phyloP scores from a whole-genome alignment of 2,113 vertebrate species.

The Nothobranchius furzeri region DNA sequence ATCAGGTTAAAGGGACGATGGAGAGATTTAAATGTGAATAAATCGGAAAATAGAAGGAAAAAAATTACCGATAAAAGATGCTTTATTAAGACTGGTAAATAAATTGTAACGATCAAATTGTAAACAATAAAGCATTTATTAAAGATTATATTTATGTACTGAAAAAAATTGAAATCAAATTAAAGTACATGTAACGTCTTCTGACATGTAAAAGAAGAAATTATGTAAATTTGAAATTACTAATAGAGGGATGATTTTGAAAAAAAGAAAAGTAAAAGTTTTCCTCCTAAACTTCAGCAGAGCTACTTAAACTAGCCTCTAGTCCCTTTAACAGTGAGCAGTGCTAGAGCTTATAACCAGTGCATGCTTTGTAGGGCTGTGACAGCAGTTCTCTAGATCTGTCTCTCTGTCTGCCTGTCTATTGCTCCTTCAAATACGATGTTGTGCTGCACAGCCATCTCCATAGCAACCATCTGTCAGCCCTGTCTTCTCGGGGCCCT shows the following conservation, averaged over 20 bases:
- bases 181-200: slow-evolving; percentile 69
- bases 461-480: slow-evolving; percentile 83
- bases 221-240: slow-evolving; percentile 74
- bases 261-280: slow-evolving; percentile 84
- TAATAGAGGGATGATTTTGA: slow-evolving; percentile 81
- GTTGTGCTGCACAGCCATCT: slow-evolving; percentile 68
- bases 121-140: slow-evolving; percentile 96
- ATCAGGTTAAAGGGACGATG: slow-evolving; percentile 99
- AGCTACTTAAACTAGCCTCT: slow-evolving; percentile 95
- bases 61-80: slow-evolving; percentile 89
- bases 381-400: slow-evolving; percentile 60
- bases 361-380: slow-evolving; percentile 76
- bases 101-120: slow-evolving; percentile 84
- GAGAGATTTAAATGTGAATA: slow-evolving; percentile 98
- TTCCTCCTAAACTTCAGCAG: slow-evolving; percentile 92
- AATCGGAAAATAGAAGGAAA: slow-evolving; percentile 85
- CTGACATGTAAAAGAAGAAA: slow-evolving; percentile 62
- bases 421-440: slow-evolving; percentile 67
- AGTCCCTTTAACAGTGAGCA: slow-evolving; percentile 99
- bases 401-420: slow-evolving; percentile 72
- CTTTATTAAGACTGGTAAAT: slow-evolving; percentile 86
- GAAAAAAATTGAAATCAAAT: slow-evolving; percentile 66
- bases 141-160: slow-evolving; percentile 78
- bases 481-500: slow-evolving; percentile 65
- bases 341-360: slow-evolving; percentile 84